These are phyloP conservation scores for Motacilla tschutschensis DNA, from an alignment of 2,113 vertebrate genomes.

Conservation along the genomic window DNA sequence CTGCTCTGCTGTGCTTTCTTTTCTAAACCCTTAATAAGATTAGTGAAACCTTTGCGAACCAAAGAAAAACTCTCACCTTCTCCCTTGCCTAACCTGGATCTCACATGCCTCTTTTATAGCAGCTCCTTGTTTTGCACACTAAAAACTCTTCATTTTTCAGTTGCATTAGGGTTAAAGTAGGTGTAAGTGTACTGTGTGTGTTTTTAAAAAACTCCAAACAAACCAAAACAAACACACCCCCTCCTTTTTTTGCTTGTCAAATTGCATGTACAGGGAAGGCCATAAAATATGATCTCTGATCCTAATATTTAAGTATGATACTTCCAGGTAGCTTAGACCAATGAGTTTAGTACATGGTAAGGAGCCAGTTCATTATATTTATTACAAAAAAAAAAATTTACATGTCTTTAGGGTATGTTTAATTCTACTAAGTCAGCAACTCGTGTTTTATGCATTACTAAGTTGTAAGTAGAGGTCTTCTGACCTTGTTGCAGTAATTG, in stretches of 20 bases:
- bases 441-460: background rate
- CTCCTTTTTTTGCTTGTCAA: background rate
- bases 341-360: background rate
- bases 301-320: background rate
- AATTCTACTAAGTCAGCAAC: background rate
- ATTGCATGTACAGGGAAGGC: background rate
- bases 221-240: background rate
- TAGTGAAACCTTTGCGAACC: background rate
- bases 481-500: background rate
- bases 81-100: background rate
- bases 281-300: background rate
- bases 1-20: background rate
- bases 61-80: background rate
- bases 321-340: background rate
- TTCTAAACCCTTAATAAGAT: background rate
- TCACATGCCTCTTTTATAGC: background rate
- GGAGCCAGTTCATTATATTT: background rate
- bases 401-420: background rate
- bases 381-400: background rate
- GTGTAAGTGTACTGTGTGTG: background rate
- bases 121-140: background rate
- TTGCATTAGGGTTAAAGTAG: background rate
- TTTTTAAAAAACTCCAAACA: background rate
- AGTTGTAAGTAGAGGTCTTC: background rate
- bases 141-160: background rate